Evolutionary conservation across 2,888 invertebrate genomes (phyloP), one percentile per base, ranked within the genome.

Genomic region (Microplitis manilae): DNA sequence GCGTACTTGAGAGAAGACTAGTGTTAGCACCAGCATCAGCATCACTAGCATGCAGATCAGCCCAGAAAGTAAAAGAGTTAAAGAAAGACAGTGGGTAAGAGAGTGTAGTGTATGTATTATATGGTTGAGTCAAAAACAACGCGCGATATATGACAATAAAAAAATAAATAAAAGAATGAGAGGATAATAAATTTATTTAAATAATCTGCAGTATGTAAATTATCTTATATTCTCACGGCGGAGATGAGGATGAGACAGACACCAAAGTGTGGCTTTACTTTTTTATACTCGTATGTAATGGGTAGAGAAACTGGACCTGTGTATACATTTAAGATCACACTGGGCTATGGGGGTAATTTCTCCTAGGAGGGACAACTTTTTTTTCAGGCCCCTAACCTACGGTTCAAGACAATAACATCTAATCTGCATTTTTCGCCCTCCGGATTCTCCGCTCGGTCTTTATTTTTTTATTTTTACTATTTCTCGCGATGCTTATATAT

Each of bases 181-280:
- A 50, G 50, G 50, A 50, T 50, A 50, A 50, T 50, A 50, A 50
- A 50, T 50, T 86, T 85, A 89, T 89, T 89, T 89, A 87, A 89
- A 89, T 89, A 89, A 89, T 89, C 89, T 87, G 85, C 84, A 86
- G 83, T 84, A 88, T 87, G 87, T 87, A 87, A 87, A 89, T 89
- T 84, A 82, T 79, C 82, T 80, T 81, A 86, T 85, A 88, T 87
- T 89, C 89, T 89, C 88, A 88, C 88, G 87, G 83, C 79, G 81
- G 77, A 69, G 74, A 73, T 79, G 50, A 62, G 64, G 40, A 76
- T 67, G 75, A 68, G 64, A 74, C 50, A 65, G 60, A 67, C 65
- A 76, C 59, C 68, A 67, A 13, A 8, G 50, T 50, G 50, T 50
- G 50, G 50, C 50, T 50, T 50, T 50, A 50, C 50, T 50, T 50